Evolutionary conservation across 2,113 vertebrate genomes (phyloP).

Genomic region (Nannospalax galili): DNA sequence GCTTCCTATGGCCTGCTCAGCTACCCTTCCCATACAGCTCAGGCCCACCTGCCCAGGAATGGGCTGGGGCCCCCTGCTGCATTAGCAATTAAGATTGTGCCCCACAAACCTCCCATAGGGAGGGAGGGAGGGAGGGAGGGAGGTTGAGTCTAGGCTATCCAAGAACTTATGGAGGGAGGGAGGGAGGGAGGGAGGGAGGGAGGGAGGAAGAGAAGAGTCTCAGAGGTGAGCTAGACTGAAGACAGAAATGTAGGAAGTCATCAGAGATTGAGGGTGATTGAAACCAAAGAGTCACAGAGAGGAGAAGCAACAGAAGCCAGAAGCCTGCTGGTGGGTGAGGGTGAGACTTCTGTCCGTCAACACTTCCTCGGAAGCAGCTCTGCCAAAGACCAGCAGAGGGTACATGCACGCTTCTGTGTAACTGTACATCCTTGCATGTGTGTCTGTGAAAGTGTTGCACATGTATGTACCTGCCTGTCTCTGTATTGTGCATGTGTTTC

Average conservation of each 20-base stretch:
- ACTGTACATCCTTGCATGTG: background rate
- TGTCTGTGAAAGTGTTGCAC: background rate
- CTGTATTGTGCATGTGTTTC: background rate
- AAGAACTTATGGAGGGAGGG: background rate
- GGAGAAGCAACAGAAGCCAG: background rate
- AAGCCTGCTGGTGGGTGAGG: no score
- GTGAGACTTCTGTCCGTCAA: no score
- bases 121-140: no score
- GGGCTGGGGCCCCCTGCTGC: no score
- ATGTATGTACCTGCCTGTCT: background rate
- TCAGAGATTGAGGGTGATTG: background rate
- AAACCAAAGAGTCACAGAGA: no score
- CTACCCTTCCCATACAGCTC: no score
- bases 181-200: background rate
- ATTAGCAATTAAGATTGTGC: no score
- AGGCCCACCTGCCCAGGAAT: no score
- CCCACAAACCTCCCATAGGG: no score
- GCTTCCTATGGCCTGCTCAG: no score
- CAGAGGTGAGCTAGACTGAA: background rate
- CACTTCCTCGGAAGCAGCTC: background rate
- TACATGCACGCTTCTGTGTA: background rate
- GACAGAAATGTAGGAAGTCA: background rate
- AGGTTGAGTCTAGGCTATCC: background rate
- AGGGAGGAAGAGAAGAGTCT: background rate
- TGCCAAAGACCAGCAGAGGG: background rate